These are phyloP conservation scores for Netelia inedita DNA, from an alignment of 2,888 invertebrate genomes.

Conservation along the genomic window DNA sequence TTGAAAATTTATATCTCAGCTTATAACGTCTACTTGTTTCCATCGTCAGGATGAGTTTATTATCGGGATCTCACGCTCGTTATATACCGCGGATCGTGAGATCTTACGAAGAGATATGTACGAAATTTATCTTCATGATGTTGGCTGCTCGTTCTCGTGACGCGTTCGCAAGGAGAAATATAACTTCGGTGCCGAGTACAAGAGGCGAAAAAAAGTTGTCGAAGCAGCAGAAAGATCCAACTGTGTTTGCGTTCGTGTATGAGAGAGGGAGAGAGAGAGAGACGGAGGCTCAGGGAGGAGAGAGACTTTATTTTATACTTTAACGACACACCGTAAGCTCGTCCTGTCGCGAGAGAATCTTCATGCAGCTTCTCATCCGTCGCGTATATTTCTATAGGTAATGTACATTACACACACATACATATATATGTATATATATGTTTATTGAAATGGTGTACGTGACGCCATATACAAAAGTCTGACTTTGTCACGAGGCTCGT, in stretches of 20 bases:
- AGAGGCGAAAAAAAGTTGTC: constrained; percentile 50
- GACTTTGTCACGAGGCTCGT: constrained; percentile 74
- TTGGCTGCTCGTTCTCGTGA: background rate
- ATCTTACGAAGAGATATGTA: no score
- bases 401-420: background rate
- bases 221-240: constrained; percentile 65
- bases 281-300: constrained; percentile 43
- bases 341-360: constrained; percentile 60
- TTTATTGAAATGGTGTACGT: constrained; percentile 14
- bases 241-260: no score
- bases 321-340: constrained; percentile 79
- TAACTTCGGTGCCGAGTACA: constrained; percentile 41
- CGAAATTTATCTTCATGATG: background rate
- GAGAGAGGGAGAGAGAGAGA: constrained; percentile 52
- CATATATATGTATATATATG: no score
- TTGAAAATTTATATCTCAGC: no score
- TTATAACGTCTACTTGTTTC: no score
- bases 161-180: constrained; percentile 39
- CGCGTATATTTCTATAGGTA: constrained; percentile 46
- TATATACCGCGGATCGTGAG: no score
- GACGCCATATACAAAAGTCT: constrained; percentile 72
- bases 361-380: constrained; percentile 66
- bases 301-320: constrained; percentile 78
- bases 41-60: no score
- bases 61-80: no score